These are phyloP conservation scores for Heliconius nattereri DNA, from an alignment of 1,140 invertebrate genomes.

Conservation along the genomic window DNA sequence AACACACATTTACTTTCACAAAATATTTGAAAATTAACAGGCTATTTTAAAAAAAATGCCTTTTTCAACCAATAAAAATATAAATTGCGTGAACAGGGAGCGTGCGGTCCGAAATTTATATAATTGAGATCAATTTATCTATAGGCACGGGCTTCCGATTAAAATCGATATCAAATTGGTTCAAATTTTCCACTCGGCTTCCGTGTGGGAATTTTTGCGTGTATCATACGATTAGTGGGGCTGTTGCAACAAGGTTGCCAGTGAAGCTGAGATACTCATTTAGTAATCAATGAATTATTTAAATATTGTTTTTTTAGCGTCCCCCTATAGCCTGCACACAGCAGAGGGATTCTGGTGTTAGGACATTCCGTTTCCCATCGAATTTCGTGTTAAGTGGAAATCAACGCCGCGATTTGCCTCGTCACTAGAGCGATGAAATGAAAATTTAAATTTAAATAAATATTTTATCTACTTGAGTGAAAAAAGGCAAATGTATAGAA, in stretches of 20 bases:
- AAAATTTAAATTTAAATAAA: too few relatives aligned
- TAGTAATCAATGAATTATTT: not conserved
- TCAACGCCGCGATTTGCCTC: too few relatives aligned
- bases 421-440: too few relatives aligned
- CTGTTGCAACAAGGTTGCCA: constrained; percentile 3
- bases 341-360: too few relatives aligned
- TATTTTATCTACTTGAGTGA: too few relatives aligned
- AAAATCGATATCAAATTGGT: constrained; percentile 20
- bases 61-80: constrained; percentile 13
- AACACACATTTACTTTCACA: not conserved
- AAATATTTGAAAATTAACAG: not conserved
- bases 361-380: too few relatives aligned
- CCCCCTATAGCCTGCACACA: too few relatives aligned
- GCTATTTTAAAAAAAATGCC: not conserved
- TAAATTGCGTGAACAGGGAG: constrained; percentile 18
- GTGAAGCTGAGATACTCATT: not conserved
- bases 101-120: constrained; percentile 16
- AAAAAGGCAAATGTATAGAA: too few relatives aligned
- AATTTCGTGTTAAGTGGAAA: too few relatives aligned
- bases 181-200: constrained; percentile 15
- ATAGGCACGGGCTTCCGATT: constrained; percentile 17
- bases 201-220: constrained; percentile 16
- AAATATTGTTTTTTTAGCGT: too few relatives aligned
- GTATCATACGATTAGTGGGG: not conserved
- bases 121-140: constrained; percentile 17